phyloP scores from a whole-genome alignment of 1,140 invertebrate species.

The Sitobion miscanthi region DNA sequence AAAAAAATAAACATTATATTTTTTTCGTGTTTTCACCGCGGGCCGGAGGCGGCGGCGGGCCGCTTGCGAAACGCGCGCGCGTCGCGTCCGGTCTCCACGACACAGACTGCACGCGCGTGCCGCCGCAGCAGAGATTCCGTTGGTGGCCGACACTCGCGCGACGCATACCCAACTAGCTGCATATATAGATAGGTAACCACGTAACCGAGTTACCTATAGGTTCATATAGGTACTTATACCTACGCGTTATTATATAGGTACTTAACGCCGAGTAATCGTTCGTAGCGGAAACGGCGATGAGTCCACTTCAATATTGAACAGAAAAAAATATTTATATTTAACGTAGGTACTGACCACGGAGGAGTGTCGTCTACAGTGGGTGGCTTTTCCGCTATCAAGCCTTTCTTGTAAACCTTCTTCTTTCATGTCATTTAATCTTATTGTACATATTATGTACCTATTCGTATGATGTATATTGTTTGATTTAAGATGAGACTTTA shows the following conservation, averaged over 20 bases:
- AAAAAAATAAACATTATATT: not conserved
- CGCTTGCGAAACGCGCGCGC: slow-evolving; percentile 8
- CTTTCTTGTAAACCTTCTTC: too few relatives aligned
- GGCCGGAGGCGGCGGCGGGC: too few relatives aligned
- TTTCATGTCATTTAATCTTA: too few relatives aligned
- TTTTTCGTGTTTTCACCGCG: not conserved
- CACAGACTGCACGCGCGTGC: not conserved
- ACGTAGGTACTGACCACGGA: too few relatives aligned
- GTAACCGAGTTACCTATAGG: not conserved
- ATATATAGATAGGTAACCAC: not conserved
- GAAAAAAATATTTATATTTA: not conserved
- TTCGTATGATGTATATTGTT: too few relatives aligned
- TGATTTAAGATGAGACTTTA: too few relatives aligned
- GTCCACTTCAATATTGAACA: not conserved
- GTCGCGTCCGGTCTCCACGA: not conserved
- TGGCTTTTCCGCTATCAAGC: too few relatives aligned
- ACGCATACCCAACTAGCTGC: not conserved
- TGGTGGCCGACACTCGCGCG: not conserved
- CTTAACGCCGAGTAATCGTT: not conserved
- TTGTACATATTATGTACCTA: too few relatives aligned
- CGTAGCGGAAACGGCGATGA: not conserved
- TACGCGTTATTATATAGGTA: not conserved
- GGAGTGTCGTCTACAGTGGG: too few relatives aligned
- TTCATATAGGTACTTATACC: not conserved
- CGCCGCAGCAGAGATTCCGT: not conserved